Conservation (phyloP, 2,888 invertebrate genomes). For the Epinotia bilunana region DNA sequence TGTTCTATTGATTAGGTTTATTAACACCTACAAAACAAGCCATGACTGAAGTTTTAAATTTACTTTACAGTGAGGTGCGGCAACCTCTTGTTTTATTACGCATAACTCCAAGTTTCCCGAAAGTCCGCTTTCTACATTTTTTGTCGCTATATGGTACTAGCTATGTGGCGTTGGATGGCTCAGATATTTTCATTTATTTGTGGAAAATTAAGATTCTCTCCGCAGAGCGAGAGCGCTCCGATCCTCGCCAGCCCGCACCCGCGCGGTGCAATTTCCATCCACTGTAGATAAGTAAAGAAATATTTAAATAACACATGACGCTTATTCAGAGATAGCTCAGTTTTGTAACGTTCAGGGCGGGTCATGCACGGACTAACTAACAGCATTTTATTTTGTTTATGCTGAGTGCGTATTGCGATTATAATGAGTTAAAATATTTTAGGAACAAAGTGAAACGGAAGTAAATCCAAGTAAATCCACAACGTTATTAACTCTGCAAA, state of each 20-base stretch:
- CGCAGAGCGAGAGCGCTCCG: slow-evolving; percentile 48
- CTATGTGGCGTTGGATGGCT: slow-evolving; percentile 45
- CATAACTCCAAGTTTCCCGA: slow-evolving; percentile 36
- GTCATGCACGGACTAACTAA: slow-evolving; percentile 26
- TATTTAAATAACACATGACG: slow-evolving; percentile 67
- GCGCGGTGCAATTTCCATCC: slow-evolving; percentile 64
- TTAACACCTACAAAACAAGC: slow-evolving; percentile 43
- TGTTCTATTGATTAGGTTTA: slow-evolving; percentile 64
- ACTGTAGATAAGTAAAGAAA: slow-evolving; percentile 67
- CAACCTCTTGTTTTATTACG: slow-evolving; percentile 31
- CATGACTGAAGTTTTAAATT: slow-evolving; percentile 41
- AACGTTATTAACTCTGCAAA: background rate
- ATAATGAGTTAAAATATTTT: slow-evolving; percentile 7
- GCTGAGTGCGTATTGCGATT: slow-evolving; percentile 6
- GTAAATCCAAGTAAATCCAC: background rate
- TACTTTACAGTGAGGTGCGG: slow-evolving; percentile 28
- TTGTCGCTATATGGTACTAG: slow-evolving; percentile 44
- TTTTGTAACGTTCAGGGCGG: slow-evolving; percentile 25
- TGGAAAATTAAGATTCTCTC: slow-evolving; percentile 69
- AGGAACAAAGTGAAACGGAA: background rate
- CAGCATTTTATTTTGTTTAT: slow-evolving; percentile 14
- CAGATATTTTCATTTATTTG: slow-evolving; percentile 68
- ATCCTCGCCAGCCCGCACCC: slow-evolving; percentile 46
- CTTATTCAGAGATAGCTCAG: slow-evolving; percentile 56
- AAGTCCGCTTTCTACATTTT: slow-evolving; percentile 47